Evolutionary conservation across 2,113 vertebrate species (phyloP).

Genomic region (Camelus dromedarius): DNA sequence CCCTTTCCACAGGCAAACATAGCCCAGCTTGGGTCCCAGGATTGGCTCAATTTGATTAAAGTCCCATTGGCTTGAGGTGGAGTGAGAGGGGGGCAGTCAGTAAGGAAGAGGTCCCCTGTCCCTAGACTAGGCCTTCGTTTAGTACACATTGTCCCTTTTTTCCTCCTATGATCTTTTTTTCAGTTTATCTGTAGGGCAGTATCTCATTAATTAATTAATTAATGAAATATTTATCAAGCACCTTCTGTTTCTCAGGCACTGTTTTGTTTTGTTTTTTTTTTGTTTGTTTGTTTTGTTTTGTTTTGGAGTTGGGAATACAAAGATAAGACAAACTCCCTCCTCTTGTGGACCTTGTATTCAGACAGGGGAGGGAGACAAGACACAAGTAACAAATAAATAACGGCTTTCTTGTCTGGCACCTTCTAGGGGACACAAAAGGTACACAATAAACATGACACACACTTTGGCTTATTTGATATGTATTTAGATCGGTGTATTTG

Average conservation of each 20-base stretch:
- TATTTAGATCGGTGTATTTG: not conserved
- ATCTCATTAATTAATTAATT: conserved; percentile 30
- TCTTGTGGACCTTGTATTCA: not conserved
- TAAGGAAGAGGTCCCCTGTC: not conserved
- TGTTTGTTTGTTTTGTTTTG: too few species aligned
- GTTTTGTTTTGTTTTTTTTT: not conserved
- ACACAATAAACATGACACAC: not conserved
- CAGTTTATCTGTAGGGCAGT: not conserved
- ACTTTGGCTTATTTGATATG: not conserved
- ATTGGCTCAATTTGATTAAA: not conserved
- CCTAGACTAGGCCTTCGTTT: not conserved
- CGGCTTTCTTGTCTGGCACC: not conserved
- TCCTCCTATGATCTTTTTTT: not conserved
- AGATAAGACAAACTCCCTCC: not conserved
- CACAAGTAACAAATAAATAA: not conserved
- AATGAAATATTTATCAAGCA: not conserved
- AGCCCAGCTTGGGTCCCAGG: not conserved
- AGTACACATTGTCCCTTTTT: not conserved
- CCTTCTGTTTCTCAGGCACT: not conserved
- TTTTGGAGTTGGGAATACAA: not conserved
- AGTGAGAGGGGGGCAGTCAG: not conserved
- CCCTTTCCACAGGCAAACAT: not conserved
- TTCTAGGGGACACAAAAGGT: not conserved
- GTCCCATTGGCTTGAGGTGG: not conserved
- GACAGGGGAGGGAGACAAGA: not conserved